Base-by-base conservation (phyloP, 2,113 vertebrate genomes). In the Serinus canaria region DNA sequence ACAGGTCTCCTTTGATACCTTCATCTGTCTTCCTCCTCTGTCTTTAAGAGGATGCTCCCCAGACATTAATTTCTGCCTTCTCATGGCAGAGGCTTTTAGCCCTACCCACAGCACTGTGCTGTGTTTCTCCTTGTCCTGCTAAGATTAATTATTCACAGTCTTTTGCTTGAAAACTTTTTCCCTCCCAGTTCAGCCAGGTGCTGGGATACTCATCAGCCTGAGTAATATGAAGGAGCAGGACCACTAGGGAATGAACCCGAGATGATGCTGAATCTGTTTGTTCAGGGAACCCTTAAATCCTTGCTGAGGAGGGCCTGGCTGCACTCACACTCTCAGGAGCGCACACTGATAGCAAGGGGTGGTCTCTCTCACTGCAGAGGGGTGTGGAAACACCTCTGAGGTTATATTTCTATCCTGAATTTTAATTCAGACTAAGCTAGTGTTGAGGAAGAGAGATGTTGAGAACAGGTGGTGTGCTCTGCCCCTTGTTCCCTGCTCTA, bases 171-270 rank as follows among this genome's bases (percentile, higher is more conserved):
- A 62, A 70, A 75, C 9, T 15, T 88, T 67, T 81, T 24, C 46
- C 30, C 25, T 84, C 37, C 10, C 23, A 53, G 30, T n/a, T 88
- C 53, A 88, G 11, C 19, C 12, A 3, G 11, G 5, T 81, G 17
- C 24, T 77, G 49, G 39, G 43, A 15, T 33, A 16, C 31, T 81
- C 5, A 0, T 49, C 3, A 1, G 10, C 10, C 35, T 7, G 6
- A 74, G 49, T 10, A 17, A 56, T 28, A 72, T 4, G 39, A 49
- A 90, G 59, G 28, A 83, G 55, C 24, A 78, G 24, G 7, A 28
- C 11, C 17, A 43, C 37, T 2, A 7, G 52, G n/a, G 33, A 53
- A 22, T 16, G 41, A 74, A 64, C 14, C 24, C 16, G 15, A 53
- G 58, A 56, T 52, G 63, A 24, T 43, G 19, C 3, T 49, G 43